A percentile compares a stretch with the other conserved stretches of the same genome.
Evolutionary conservation across 30 jellyfish, hydroid and myxozoan genomes (phyloP).

Genomic region (Nemopilema nomurai): DNA sequence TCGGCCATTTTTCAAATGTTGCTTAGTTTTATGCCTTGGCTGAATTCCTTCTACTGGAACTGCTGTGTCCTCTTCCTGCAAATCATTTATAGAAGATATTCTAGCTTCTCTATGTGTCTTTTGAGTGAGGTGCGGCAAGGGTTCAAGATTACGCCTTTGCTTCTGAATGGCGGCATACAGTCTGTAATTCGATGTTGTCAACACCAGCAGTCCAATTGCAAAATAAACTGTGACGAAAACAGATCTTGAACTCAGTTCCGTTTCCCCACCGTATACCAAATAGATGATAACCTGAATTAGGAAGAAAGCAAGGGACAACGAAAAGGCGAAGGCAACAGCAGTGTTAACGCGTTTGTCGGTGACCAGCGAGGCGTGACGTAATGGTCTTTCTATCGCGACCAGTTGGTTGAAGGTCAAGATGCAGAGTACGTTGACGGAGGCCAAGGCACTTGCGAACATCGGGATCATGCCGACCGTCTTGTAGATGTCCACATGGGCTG

Average conservation of each 20-base stretch:
- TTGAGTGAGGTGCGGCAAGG: slow-evolving; percentile 22
- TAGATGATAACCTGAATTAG: slow-evolving; percentile 11
- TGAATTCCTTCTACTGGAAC: background rate
- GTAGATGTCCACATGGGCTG: slow-evolving; percentile 9
- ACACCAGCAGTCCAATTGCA: slow-evolving; percentile 15
- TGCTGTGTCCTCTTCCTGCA: background rate
- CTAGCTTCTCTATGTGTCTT: background rate
- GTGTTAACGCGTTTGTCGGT: slow-evolving; percentile 21
- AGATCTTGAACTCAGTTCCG: slow-evolving; percentile 25
- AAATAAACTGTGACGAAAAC: slow-evolving; percentile 24
- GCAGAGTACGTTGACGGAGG: slow-evolving; percentile 26
- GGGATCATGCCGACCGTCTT: slow-evolving; percentile 49
- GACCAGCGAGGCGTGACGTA: slow-evolving; percentile 43
- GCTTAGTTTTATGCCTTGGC: background rate
- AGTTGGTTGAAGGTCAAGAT: slow-evolving; percentile 38
- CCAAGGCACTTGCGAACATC: slow-evolving; percentile 52
- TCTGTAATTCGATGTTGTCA: slow-evolving; percentile 14
- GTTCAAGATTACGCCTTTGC: slow-evolving; percentile 33
- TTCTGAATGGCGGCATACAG: slow-evolving; percentile 49
- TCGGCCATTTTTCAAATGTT: slow-evolving; percentile 28
- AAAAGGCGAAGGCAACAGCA: slow-evolving; percentile 16
- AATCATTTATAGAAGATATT: background rate
- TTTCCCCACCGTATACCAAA: background rate
- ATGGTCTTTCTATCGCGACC: slow-evolving; percentile 20
- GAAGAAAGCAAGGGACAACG: slow-evolving; percentile 12